phyloP scores from a whole-genome alignment of 2,888 invertebrate genomes.

The Oscheius sp. region DNA sequence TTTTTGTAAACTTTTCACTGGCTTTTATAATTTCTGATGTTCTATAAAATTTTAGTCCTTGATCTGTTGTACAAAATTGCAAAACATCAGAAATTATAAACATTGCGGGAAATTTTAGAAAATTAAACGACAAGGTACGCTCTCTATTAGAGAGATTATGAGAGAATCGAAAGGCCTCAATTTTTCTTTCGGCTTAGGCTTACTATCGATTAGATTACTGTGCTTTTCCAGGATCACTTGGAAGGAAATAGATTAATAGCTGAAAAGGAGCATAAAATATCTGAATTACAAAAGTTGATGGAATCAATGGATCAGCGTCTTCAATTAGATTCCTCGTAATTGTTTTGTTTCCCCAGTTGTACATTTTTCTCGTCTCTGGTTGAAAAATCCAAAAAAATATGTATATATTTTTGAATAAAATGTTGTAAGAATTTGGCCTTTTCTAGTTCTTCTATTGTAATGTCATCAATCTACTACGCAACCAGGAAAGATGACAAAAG shows the following conservation, averaged over 20 bases:
- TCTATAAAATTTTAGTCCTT: too few relatives aligned
- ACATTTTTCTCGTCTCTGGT: conserved; percentile 18
- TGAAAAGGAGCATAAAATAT: conserved; percentile 31
- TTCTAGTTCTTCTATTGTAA: background rate
- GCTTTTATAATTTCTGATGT: too few relatives aligned
- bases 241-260: conserved; percentile 44
- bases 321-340: background rate
- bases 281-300: background rate
- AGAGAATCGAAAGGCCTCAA: too few relatives aligned
- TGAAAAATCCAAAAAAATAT: too few relatives aligned
- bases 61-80: too few relatives aligned
- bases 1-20: too few relatives aligned
- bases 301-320: background rate
- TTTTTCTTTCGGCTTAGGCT: too few relatives aligned
- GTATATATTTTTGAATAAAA: background rate
- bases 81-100: too few relatives aligned
- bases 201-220: too few relatives aligned
- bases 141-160: too few relatives aligned
- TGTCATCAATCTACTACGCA: background rate
- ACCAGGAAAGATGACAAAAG: conserved; percentile 2
- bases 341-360: conserved; percentile 2
- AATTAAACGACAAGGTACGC: too few relatives aligned
- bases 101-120: too few relatives aligned
- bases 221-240: conserved; percentile 41
- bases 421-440: background rate